phyloP scores from a whole-genome alignment of 2,113 vertebrate genomes.

The Eira barbara region DNA sequence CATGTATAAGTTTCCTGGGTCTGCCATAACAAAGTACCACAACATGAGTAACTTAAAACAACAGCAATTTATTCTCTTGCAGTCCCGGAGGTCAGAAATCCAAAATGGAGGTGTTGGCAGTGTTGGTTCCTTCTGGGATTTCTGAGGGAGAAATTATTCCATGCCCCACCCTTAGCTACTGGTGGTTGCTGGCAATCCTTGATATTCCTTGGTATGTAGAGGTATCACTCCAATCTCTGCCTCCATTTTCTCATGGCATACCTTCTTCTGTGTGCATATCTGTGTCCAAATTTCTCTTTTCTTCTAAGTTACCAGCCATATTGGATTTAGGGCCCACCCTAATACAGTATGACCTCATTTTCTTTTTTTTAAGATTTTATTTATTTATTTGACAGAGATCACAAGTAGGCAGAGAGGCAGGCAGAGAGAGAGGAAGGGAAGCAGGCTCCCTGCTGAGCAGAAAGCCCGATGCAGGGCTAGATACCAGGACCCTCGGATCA shows the following conservation, averaged over 20 bases:
- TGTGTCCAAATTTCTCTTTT: not conserved
- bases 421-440: too few relatives aligned
- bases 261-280: not conserved
- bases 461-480: fast-evolving
- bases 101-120: not conserved
- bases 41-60: not conserved
- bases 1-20: not conserved
- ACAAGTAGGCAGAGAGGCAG: too few relatives aligned
- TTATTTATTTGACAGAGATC: too few relatives aligned
- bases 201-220: not conserved
- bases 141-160: not conserved
- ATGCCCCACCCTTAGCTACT: not conserved
- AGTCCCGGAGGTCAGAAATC: not conserved
- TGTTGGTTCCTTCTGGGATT: not conserved
- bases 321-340: not conserved
- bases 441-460: too few relatives aligned
- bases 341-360: not conserved
- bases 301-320: not conserved
- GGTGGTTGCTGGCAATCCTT: not conserved
- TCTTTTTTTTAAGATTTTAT: too few relatives aligned
- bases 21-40: not conserved
- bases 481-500: too few relatives aligned
- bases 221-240: not conserved
- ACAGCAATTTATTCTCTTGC: not conserved
- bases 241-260: not conserved